phyloP scores from a whole-genome alignment of 1,140 invertebrate species.

The Delia radicum region DNA sequence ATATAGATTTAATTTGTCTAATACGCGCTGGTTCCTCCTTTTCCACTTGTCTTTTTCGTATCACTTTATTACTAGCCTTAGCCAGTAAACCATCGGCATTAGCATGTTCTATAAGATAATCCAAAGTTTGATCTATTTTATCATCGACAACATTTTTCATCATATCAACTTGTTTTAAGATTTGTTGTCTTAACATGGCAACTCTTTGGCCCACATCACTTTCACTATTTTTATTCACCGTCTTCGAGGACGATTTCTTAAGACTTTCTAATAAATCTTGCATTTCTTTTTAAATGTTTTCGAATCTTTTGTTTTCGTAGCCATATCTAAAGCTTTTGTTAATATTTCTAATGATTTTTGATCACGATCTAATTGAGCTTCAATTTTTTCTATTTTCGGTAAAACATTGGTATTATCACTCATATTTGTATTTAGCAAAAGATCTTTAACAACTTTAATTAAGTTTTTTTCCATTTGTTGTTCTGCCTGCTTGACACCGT shows the following conservation, averaged over 20 bases:
- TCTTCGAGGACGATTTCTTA: not conserved
- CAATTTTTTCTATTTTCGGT: constrained; percentile 43
- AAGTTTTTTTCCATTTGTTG: constrained; percentile 45
- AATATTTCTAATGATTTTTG: constrained; percentile 42
- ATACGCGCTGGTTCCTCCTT: constrained; percentile 31
- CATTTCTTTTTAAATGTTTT: constrained; percentile 37
- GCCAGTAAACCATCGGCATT: constrained; percentile 36
- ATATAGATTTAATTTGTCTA: constrained; percentile 40
- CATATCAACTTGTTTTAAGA: constrained; percentile 36
- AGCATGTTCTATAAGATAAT: constrained; percentile 38
- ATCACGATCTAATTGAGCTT: constrained; percentile 42
- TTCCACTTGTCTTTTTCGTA: constrained; percentile 33
- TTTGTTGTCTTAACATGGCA: constrained; percentile 33
- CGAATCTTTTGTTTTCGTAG: constrained; percentile 34
- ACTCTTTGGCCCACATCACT: constrained; percentile 17
- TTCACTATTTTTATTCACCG: not conserved
- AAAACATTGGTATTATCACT: constrained; percentile 29
- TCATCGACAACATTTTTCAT: constrained; percentile 42
- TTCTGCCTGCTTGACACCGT: constrained; percentile 43
- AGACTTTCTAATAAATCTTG: constrained; percentile 27
- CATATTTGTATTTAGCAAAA: constrained; percentile 33
- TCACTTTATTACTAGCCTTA: constrained; percentile 38
- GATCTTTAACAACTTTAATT: constrained; percentile 35
- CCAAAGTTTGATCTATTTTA: constrained; percentile 42
- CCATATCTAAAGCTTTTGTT: constrained; percentile 40